A percentile compares a stretch with the other conserved stretches of the same genome.
These are phyloP conservation scores for Limnephilus marmoratus DNA, from an alignment of 2,888 invertebrate species.

Conservation along the genomic window DNA sequence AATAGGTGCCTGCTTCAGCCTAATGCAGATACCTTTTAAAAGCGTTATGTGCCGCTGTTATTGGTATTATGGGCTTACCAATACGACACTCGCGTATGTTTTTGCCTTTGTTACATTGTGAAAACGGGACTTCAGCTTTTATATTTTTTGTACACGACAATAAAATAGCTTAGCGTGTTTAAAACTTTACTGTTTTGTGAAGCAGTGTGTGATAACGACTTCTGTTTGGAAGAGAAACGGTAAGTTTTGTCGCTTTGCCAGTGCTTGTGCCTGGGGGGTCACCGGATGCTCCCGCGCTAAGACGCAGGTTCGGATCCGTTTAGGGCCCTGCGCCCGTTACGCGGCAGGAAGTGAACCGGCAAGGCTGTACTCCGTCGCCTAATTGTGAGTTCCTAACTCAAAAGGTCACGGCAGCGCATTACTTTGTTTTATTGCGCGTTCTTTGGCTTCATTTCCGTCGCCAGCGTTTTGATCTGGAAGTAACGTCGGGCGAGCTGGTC, in stretches of 20 bases:
- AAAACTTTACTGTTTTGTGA: background rate
- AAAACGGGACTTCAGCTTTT: background rate
- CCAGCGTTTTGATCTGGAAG: background rate
- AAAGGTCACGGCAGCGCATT: slow-evolving; percentile 12
- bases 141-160: background rate
- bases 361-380: slow-evolving; percentile 5
- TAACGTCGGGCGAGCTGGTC: background rate
- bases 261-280: slow-evolving; percentile 32
- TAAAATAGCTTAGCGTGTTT: background rate
- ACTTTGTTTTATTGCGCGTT: slow-evolving; percentile 16
- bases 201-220: slow-evolving; percentile 17
- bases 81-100: background rate
- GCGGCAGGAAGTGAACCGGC: slow-evolving; percentile 25
- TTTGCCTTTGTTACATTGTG: background rate
- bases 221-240: slow-evolving; percentile 3
- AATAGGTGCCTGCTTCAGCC: background rate
- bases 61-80: background rate
- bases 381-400: background rate
- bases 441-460: background rate
- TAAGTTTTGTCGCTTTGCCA: background rate
- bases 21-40: background rate
- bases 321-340: background rate
- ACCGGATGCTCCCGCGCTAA: slow-evolving; percentile 9
- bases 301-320: slow-evolving; percentile 10
- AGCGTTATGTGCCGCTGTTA: background rate